Conservation (phyloP, 2,888 invertebrate genomes). For the Scaptomyza polygonia region DNA sequence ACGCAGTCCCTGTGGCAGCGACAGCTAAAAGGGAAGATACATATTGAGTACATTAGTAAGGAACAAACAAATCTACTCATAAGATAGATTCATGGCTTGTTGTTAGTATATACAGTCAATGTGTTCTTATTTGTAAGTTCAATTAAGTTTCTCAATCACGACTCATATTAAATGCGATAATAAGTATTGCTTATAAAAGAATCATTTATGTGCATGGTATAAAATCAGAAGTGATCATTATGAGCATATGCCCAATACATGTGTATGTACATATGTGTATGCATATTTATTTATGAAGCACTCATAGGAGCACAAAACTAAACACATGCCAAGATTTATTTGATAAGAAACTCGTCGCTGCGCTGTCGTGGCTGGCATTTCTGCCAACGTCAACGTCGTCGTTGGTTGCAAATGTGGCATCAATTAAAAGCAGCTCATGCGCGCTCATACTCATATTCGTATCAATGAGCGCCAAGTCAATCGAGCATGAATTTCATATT, state of each 20-base stretch:
- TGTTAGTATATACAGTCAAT: not conserved
- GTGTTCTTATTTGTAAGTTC: not conserved
- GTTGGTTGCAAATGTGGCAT: conserved; percentile 58
- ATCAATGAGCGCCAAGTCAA: conserved; percentile 51
- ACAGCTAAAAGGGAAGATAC: conserved; percentile 87
- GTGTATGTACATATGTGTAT: too few relatives aligned
- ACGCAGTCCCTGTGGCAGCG: conserved; percentile 96
- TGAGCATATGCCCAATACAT: conserved; percentile 7
- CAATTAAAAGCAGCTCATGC: conserved; percentile 60
- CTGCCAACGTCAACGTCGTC: conserved; percentile 18
- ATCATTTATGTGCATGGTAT: conserved; percentile 14
- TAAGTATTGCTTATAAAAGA: conserved; percentile 6
- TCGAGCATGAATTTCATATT: conserved; percentile 68
- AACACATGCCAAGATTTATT: conserved; percentile 49
- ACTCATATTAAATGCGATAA: conserved; percentile 1
- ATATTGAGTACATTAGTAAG: conserved; percentile 14
- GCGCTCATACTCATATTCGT: conserved; percentile 29
- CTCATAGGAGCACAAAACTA: conserved; percentile 25
- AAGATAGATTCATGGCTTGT: not conserved
- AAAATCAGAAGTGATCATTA: not conserved
- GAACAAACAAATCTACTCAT: conserved; percentile 28
- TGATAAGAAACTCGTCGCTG: conserved; percentile 31
- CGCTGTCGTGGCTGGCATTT: conserved; percentile 9
- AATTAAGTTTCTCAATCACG: not conserved
- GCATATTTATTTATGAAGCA: conserved; percentile 26